A percentile compares a stretch with the other conserved stretches of the same genome.
Evolutionary conservation across 2,888 invertebrate species (phyloP).

Genomic region (Rotaria socialis): DNA sequence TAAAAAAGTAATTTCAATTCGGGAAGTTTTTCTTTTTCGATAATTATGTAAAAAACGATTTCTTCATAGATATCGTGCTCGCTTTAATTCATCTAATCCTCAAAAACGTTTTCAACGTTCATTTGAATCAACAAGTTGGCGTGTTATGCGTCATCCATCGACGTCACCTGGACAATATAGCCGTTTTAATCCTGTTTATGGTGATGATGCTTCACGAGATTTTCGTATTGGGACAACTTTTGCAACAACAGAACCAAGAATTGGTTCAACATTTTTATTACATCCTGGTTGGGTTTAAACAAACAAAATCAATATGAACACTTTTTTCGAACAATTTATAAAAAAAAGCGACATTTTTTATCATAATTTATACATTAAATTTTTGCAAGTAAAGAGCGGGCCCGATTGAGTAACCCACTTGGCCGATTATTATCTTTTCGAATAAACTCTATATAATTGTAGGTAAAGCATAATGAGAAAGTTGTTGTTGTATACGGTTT

Average conservation of each 20-base stretch:
- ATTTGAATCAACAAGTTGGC: conserved; percentile 15
- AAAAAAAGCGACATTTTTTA: no score
- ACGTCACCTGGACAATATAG: neutral
- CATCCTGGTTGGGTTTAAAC: neutral
- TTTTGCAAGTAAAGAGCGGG: no score
- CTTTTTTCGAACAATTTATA: no score
- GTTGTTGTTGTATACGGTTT: no score
- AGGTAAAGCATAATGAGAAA: no score
- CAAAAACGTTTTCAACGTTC: neutral
- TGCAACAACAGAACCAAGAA: neutral
- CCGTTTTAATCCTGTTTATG: neutral
- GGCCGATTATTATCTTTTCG: no score
- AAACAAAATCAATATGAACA: no score
- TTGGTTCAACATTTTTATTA: neutral
- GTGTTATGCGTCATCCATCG: neutral
- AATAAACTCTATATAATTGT: no score
- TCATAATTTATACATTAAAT: no score
- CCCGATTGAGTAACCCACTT: no score
- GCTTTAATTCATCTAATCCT: neutral
- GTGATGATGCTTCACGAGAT: conserved; percentile 20
- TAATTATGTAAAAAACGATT: neutral
- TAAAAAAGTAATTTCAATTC: neutral
- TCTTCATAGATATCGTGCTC: neutral
- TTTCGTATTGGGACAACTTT: neutral
- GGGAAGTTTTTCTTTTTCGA: neutral